A percentile compares a stretch with the other conserved stretches of the same genome.
Evolutionary conservation across 2,888 invertebrate species (phyloP).

Genomic region (Eulithis testata): DNA sequence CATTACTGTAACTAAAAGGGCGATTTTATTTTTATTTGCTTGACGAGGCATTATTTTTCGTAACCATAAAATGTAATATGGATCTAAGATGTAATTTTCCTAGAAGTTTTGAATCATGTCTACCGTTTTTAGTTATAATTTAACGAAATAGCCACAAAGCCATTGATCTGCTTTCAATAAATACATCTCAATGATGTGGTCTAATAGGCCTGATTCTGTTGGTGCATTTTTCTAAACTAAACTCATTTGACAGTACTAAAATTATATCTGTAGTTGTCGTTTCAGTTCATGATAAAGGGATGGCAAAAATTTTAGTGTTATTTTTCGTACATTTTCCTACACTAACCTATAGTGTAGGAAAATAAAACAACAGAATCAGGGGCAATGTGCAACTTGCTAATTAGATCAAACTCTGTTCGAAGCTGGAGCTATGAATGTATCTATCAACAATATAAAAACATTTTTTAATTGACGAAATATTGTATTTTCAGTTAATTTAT

Average conservation of each 20-base stretch:
- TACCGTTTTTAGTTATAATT: conserved; percentile 7
- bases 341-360: no score
- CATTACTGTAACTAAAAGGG: conserved; percentile 39
- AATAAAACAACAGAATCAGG: no score
- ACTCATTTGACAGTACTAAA: no score
- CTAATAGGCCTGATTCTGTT: neutral
- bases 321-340: no score
- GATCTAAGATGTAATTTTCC: conserved; percentile 35
- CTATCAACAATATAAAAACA: conserved; percentile 22
- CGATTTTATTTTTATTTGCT: conserved; percentile 49
- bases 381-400: no score
- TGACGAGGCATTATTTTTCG: conserved; percentile 49
- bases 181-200: neutral
- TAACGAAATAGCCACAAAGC: neutral
- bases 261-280: no score
- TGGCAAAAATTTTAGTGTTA: no score
- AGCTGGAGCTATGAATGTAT: neutral
- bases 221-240: no score
- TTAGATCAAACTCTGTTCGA: no score
- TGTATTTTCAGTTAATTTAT: conserved; percentile 63
- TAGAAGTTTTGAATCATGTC: conserved; percentile 4
- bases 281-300: no score
- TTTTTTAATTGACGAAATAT: conserved; percentile 55
- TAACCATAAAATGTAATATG: conserved; percentile 33
- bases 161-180: conserved; percentile 1